phyloP scores from a whole-genome alignment of 2,113 vertebrate genomes.

The Megaleporinus macrocephalus region DNA sequence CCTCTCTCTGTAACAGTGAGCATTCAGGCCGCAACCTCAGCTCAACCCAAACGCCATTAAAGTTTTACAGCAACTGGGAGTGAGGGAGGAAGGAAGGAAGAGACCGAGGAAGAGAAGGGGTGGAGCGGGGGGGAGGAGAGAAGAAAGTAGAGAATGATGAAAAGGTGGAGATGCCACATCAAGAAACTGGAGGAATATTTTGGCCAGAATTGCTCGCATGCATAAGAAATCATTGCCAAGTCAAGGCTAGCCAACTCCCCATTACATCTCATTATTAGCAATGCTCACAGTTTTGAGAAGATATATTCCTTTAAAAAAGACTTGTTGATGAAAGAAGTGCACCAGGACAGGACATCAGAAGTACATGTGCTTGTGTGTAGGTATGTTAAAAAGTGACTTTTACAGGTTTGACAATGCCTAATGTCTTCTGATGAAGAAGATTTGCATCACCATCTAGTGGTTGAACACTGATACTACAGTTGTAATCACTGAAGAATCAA shows the following conservation, averaged over 20 bases:
- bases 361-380: neutral
- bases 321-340: neutral
- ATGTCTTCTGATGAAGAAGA: neutral
- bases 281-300: neutral
- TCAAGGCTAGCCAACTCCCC: neutral
- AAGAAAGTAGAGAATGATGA: neutral
- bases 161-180: neutral
- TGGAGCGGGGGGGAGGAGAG: neutral
- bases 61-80: constrained; percentile 66
- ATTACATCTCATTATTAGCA: neutral
- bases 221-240: neutral
- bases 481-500: constrained; percentile 52
- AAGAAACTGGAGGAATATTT: neutral
- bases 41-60: constrained; percentile 77
- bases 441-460: constrained; percentile 67
- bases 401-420: neutral
- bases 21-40: constrained; percentile 66
- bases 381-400: neutral
- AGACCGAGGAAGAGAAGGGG: neutral
- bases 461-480: constrained; percentile 1
- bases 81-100: neutral
- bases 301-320: neutral
- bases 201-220: neutral
- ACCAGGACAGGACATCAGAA: neutral
- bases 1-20: constrained; percentile 55